Base-by-base conservation (phyloP, 1,140 invertebrate genomes). In the Scylla paramamosain region DNA sequence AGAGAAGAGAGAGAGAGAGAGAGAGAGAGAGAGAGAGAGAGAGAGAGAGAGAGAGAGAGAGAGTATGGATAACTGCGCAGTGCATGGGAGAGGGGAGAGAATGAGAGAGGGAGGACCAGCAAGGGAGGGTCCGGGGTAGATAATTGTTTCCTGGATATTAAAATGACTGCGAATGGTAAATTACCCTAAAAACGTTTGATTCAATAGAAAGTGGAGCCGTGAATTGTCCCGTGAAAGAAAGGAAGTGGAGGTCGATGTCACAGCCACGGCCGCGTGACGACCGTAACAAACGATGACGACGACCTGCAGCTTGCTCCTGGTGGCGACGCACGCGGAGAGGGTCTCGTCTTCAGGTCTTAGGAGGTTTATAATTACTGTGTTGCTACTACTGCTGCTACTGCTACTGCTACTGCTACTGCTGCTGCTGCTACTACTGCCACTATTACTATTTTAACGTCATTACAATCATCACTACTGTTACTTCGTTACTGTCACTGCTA, bases 31-130 rank as follows among this genome's bases (percentile, higher is more conserved):
- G 67, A 77, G 67, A 77, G 67, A 77, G 67, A 77, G 67, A n/a
- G 67, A 77, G 67, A 77, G n/a, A 77, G 67, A n/a, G n/a, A 77
- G 67, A n/a, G n/a, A 77, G 67, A 77, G n/a, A n/a, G 67, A 77
- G n/a, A 77, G 67, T 39, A 39, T 39, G 39, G 39, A 6, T 39
- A 39, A 39, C 39, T 39, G 39, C 39, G 39, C 39, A 39, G 39
- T 39, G 39, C 39, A 39, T 39, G 39, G 39, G 39, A 39, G 39
- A 39, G 39, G 39, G 20, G n/a, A 77, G n/a, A 77, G n/a, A 77
- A 20, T n/a, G 67, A 77, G 25, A 77, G 67, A 77, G 67, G 20
- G 67, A 77, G 67, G 20, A 20, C 12, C 6, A 77, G 67, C 20
- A 20, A 77, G 67, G 20, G 67, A 77, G 67, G 67, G 16, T n/a